phyloP scores from a whole-genome alignment of 2,797 vertebrate genomes.

The Tragopan temminckii region DNA sequence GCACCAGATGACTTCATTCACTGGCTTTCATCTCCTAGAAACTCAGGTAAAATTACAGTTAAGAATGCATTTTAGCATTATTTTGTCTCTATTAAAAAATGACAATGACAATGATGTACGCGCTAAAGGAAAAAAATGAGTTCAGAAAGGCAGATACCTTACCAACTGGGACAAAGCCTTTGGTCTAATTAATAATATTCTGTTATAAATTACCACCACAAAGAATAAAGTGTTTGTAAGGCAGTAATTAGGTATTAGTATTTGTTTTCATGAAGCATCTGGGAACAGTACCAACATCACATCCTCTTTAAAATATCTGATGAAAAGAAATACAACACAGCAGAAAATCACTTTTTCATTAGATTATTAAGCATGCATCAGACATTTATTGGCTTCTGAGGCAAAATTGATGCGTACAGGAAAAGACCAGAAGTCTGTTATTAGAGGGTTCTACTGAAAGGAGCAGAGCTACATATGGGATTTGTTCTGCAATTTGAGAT shows the following conservation, averaged over 20 bases:
- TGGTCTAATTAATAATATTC: background rate
- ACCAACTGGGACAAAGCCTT: background rate
- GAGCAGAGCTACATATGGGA: background rate
- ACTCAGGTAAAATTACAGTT: background rate
- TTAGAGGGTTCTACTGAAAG: background rate
- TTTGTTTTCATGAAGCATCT: constrained; percentile 20
- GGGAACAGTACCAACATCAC: constrained; percentile 3
- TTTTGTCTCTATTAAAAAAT: background rate
- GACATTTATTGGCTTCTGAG: constrained; percentile 5
- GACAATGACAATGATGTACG: accelerated
- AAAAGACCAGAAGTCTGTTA: background rate
- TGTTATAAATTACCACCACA: constrained; percentile 8
- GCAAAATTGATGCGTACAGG: background rate
- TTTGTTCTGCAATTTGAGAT: background rate
- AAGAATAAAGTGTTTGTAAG: background rate
- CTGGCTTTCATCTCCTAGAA: background rate
- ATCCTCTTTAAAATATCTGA: constrained; percentile 19
- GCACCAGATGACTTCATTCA: background rate
- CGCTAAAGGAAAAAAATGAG: background rate
- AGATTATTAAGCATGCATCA: constrained; percentile 19
- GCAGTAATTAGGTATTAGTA: constrained; percentile 44
- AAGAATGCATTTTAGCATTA: background rate
- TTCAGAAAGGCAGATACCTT: background rate
- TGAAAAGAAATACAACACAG: constrained; percentile 24
- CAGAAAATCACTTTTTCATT: constrained; percentile 22